Percentiles rank a stretch among this genome's conserved stretches.
These are phyloP conservation scores for Calephelis perditalis DNA, from an alignment of 2,888 invertebrate genomes.

Conservation along the genomic window DNA sequence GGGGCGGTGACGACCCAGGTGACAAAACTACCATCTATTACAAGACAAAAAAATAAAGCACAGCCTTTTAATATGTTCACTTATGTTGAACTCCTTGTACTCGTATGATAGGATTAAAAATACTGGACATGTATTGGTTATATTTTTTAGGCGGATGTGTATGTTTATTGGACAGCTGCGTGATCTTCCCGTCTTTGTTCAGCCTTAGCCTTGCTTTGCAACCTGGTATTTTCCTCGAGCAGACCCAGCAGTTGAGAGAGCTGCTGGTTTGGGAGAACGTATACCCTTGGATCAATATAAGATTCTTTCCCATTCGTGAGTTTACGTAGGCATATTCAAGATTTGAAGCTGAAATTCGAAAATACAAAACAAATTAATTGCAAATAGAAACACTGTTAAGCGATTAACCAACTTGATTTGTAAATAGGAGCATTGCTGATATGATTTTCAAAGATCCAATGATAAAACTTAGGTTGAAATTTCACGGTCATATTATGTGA, in stretches of 20 bases:
- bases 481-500: too few species aligned
- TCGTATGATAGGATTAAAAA: constrained; percentile 8
- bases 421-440: too few species aligned
- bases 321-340: constrained; percentile 30
- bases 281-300: constrained; percentile 37
- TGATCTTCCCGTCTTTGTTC: constrained; percentile 27
- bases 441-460: too few species aligned
- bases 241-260: constrained; percentile 33
- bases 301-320: constrained; percentile 39
- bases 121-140: neutral
- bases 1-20: too few species aligned
- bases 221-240: constrained; percentile 33
- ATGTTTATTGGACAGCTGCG: constrained; percentile 26
- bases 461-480: too few species aligned
- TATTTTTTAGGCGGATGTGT: constrained; percentile 28
- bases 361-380: neutral
- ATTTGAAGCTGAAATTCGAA: constrained; percentile 17
- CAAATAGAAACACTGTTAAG: too few species aligned
- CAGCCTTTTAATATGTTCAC: too few species aligned
- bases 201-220: constrained; percentile 33
- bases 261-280: constrained; percentile 34
- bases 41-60: too few species aligned
- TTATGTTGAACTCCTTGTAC: too few species aligned
- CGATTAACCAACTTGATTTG: too few species aligned
- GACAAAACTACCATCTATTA: too few species aligned